Conservation (phyloP, 1,140 invertebrate genomes). For the Protaetia brevitarsis region DNA sequence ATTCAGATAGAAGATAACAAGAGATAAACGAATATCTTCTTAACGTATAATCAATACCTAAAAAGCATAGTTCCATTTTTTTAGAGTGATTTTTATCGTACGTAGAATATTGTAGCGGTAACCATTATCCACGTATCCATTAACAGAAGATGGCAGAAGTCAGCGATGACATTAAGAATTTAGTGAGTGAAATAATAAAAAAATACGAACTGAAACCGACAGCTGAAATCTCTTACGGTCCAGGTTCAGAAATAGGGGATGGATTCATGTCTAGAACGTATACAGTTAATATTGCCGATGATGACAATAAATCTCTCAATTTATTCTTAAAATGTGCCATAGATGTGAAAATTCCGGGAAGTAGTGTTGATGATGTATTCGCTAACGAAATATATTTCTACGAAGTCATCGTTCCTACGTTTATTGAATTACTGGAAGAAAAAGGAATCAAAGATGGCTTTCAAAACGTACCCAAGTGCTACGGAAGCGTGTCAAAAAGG, state of each 20-base stretch:
- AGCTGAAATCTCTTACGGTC: neutral
- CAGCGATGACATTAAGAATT: neutral
- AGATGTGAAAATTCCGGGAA: neutral
- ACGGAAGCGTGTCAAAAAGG: constrained; percentile 40
- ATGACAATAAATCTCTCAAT: neutral
- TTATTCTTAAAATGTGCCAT: constrained; percentile 3
- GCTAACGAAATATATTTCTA: neutral
- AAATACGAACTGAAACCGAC: neutral
- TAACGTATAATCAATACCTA: too few relatives aligned
- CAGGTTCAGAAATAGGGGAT: constrained; percentile 2
- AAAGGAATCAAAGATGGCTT: constrained; percentile 28
- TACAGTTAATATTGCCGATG: neutral
- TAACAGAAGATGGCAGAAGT: neutral
- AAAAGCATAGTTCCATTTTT: too few relatives aligned
- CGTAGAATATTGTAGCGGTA: too few relatives aligned
- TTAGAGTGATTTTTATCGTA: too few relatives aligned
- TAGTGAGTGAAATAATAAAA: neutral
- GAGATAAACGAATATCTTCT: too few relatives aligned
- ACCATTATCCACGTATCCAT: too few relatives aligned
- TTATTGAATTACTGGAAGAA: neutral
- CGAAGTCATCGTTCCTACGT: neutral
- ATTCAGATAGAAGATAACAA: too few relatives aligned
- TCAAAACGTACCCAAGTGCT: constrained; percentile 44
- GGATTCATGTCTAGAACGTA: constrained; percentile 4
- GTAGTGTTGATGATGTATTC: neutral